Base-by-base conservation (phyloP, 1,140 invertebrate species). In the Campoletis sonorensis region DNA sequence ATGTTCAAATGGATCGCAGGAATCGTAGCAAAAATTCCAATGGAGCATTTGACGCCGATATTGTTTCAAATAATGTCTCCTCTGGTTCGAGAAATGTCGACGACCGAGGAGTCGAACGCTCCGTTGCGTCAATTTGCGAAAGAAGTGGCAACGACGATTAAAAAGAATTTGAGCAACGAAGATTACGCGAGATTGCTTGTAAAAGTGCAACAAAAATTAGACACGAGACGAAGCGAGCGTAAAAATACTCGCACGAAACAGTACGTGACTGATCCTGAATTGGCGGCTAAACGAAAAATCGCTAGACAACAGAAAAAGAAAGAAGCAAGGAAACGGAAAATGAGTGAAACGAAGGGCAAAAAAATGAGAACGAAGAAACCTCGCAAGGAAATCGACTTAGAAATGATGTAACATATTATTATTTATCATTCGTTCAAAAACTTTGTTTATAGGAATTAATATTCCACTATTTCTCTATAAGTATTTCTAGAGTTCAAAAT, bases 1-100 rank as follows among this genome's bases (percentile, higher is more conserved):
- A 92, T 95, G 21, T 96, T 96, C 79, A 95, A 95, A 82, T 96
- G 95, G 90, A 93, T 96, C n/a, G 95, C 94, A 40, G 95, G 94
- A 0, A 83, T 96, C 15, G 87, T 93, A 23, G 88, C 94, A 5
- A 93, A 94, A 58, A 88, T 96, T 15, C 93, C 93, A 7, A 82
- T 93, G 30, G 92, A 94, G 0, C 88, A 90, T 49, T 83, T 97
- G 8, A 86, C 91, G 1, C 87, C 91, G 2, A 85, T 95, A 71
- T 85, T 95, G 18, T 91, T 90, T 77, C 90, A 93, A 72, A 90
- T 96, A 16, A 89, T 97, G 80, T 93, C 94, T 30, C 93, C 95
- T 1, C 86, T 97, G 7, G 94, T 95, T 11, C 92, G 96, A 72
- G 96, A 97, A 90, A 93, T 95, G 91, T 90, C 93, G 0, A 93